These are phyloP conservation scores for Panthera uncia DNA, from an alignment of 2,113 vertebrate species.

Conservation along the genomic window DNA sequence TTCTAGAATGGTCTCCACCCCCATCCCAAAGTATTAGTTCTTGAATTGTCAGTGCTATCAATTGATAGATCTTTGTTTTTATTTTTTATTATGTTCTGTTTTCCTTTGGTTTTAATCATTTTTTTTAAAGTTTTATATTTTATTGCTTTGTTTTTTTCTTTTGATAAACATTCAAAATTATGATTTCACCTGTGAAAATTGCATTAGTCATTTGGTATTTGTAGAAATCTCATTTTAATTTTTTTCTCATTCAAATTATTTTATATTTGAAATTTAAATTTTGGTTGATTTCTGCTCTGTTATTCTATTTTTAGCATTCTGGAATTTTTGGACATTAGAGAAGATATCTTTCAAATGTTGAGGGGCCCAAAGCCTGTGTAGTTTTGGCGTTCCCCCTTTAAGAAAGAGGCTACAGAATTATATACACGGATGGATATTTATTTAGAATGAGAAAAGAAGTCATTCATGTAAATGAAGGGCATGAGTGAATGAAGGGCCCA, in stretches of 20 bases:
- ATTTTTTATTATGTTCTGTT: not conserved
- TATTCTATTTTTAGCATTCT: not conserved
- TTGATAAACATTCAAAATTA: not conserved
- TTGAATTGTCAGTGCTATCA: not conserved
- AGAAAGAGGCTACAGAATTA: conserved; percentile 15
- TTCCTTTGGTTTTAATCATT: conserved; percentile 3
- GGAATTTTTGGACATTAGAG: not conserved
- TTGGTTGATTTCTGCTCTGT: not conserved
- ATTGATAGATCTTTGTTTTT: not conserved
- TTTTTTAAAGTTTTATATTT: not conserved
- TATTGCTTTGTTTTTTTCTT: not conserved
- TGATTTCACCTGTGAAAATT: not conserved
- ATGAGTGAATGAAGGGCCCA: not conserved
- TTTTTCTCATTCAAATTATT: not conserved
- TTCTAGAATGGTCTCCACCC: not conserved
- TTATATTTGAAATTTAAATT: not conserved
- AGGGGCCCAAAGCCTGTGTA: not conserved
- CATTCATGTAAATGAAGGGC: not conserved
- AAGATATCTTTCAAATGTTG: not conserved
- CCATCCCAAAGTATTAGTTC: not conserved
- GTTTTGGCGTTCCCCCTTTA: not conserved
- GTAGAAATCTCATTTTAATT: conserved; percentile 5
- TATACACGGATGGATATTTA: not conserved
- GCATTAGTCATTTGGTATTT: not conserved
- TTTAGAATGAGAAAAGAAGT: conserved; percentile 8